Evolutionary conservation across 2,888 invertebrate genomes (phyloP).

Genomic region (Drosophila eohydei): DNA sequence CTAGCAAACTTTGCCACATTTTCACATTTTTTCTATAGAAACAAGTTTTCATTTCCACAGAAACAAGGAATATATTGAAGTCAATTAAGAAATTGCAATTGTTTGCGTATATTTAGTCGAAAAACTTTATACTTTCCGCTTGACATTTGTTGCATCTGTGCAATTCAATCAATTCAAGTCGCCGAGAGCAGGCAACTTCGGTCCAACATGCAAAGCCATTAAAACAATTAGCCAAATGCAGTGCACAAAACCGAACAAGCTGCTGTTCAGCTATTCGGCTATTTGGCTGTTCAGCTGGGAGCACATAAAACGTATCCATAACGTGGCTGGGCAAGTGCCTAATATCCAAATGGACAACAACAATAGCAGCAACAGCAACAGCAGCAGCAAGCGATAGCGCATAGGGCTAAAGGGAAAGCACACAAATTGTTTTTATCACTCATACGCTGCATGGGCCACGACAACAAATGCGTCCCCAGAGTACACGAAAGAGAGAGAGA

Average conservation of each 20-base stretch:
- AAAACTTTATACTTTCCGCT: conserved; percentile 3
- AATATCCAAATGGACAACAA: conserved; percentile 24
- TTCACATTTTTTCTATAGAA: not conserved
- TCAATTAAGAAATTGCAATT: not conserved
- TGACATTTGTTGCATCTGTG: conserved; percentile 26
- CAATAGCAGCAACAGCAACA: conserved; percentile 5
- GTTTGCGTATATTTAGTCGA: not conserved
- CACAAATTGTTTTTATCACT: conserved; percentile 67
- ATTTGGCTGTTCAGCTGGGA: conserved; percentile 31
- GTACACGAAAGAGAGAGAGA: not conserved
- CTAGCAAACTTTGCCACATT: not conserved
- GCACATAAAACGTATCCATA: conserved; percentile 20
- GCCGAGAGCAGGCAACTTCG: conserved; percentile 8
- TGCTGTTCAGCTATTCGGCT: conserved; percentile 16
- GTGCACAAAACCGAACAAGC: conserved; percentile 17
- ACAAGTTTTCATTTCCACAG: not conserved
- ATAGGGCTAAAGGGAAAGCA: conserved; percentile 35
- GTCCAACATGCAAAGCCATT: conserved; percentile 49
- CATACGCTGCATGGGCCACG: conserved; percentile 62
- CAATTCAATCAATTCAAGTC: conserved; percentile 31
- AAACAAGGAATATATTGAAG: not conserved
- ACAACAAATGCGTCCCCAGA: conserved; percentile 61
- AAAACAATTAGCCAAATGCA: conserved; percentile 65
- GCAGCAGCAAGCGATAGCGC: conserved; percentile 1
- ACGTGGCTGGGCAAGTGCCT: conserved; percentile 21